A percentile compares a stretch with the other conserved stretches of the same genome.
Evolutionary conservation across 2,888 invertebrate genomes (phyloP).

Genomic region (Napeogenes sylphis): DNA sequence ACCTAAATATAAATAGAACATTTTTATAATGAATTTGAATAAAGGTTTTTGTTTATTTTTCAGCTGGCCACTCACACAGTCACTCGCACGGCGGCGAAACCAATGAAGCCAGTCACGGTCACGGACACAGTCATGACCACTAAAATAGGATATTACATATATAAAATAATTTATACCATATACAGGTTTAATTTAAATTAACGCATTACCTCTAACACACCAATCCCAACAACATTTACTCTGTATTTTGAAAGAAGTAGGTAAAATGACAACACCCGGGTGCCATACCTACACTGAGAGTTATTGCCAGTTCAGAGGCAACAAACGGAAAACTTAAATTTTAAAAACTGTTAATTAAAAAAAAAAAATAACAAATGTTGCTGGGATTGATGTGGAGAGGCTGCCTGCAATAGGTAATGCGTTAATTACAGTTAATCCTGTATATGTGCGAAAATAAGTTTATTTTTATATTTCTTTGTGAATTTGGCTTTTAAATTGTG

Average conservation of each 20-base stretch:
- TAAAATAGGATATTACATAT: background rate
- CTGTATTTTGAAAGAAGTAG: too few species aligned
- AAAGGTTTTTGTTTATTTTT: slow-evolving; percentile 32
- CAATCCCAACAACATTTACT: too few species aligned
- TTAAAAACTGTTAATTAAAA: background rate
- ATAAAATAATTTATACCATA: background rate
- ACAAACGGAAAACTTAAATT: too few species aligned
- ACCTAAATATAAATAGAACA: background rate
- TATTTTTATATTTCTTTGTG: background rate
- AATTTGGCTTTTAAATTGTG: background rate
- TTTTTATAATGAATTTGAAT: background rate
- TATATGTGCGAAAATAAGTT: background rate
- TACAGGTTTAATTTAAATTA: background rate
- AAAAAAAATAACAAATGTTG: background rate
- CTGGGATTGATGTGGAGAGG: too few species aligned
- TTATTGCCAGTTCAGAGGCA: too few species aligned
- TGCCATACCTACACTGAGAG: too few species aligned
- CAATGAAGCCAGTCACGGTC: slow-evolving; percentile 29
- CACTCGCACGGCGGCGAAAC: slow-evolving; percentile 41
- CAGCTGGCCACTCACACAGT: slow-evolving; percentile 62
- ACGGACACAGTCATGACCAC: slow-evolving; percentile 24
- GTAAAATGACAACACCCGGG: too few species aligned
- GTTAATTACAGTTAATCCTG: too few species aligned
- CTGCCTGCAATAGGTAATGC: too few species aligned
- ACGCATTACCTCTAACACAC: too few species aligned